phyloP scores from a whole-genome alignment of 2,797 vertebrate species.

The Gymnothorax reevesii region DNA sequence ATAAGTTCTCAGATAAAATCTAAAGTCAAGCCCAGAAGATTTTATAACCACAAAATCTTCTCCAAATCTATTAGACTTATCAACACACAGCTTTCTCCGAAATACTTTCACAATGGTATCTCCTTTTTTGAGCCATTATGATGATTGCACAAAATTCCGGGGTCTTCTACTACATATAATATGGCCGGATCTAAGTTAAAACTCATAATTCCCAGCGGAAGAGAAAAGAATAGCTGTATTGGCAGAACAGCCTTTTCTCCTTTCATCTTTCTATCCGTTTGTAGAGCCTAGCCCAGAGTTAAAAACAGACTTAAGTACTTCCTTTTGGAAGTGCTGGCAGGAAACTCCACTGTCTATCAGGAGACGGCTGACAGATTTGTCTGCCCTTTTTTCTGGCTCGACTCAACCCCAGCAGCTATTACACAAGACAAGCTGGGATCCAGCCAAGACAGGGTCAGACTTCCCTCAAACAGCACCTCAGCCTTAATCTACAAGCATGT shows the following conservation, averaged over 20 bases:
- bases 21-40: not conserved
- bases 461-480: conserved; percentile 33
- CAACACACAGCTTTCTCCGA: not conserved
- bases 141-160: not conserved
- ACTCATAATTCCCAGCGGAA: conserved; percentile 10
- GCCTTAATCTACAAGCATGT: conserved; percentile 33
- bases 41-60: not conserved
- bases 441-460: conserved; percentile 28
- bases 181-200: not conserved
- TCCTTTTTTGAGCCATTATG: not conserved
- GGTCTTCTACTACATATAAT: conserved; percentile 9
- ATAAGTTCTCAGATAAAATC: not conserved
- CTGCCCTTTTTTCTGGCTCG: conserved; percentile 47
- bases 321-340: conserved; percentile 33
- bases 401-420: conserved; percentile 36
- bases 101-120: not conserved
- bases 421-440: conserved; percentile 32
- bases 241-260: not conserved
- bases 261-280: conserved; percentile 21
- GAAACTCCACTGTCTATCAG: conserved; percentile 37
- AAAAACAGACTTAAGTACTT: conserved; percentile 43
- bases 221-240: not conserved
- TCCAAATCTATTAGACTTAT: not conserved
- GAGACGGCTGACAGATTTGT: conserved; percentile 36
- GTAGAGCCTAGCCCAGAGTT: conserved; percentile 1